Evolutionary conservation across 1,140 invertebrate species (phyloP).

Genomic region (Ephestia elutella): DNA sequence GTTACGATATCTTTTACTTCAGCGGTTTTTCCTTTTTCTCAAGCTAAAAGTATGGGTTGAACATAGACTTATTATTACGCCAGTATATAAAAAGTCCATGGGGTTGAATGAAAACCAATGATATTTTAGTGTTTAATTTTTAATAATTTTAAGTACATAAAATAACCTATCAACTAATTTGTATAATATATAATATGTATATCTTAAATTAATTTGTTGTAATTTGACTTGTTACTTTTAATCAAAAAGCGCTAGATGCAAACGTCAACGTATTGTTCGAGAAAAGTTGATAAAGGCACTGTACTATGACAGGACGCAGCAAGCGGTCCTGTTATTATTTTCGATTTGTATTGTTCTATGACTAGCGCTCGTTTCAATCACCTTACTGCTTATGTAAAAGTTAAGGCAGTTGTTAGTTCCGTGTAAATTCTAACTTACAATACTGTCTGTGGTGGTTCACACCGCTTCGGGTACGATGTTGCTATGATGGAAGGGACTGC

Average conservation of each 20-base stretch:
- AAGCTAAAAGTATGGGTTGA: background rate
- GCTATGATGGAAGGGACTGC: constrained; percentile 78
- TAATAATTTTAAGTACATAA: constrained; percentile 74
- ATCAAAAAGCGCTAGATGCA: constrained; percentile 61
- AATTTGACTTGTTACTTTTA: constrained; percentile 71
- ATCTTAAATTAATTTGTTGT: constrained; percentile 73
- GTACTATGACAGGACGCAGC: constrained; percentile 30
- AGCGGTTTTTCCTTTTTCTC: background rate
- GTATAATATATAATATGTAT: constrained; percentile 73
- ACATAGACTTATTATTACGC: background rate
- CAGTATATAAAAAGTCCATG: too few species aligned
- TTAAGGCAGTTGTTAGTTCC: constrained; percentile 64
- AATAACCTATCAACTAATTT: constrained; percentile 73
- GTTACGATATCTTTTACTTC: background rate
- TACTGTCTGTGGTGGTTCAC: constrained; percentile 54
- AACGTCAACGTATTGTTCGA: constrained; percentile 48
- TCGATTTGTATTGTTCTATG: constrained; percentile 28
- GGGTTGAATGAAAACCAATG: background rate
- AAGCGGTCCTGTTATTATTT: constrained; percentile 12
- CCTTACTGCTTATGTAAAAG: constrained; percentile 63
- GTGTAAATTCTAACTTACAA: constrained; percentile 38
- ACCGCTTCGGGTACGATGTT: constrained; percentile 79
- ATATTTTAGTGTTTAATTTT: constrained; percentile 59
- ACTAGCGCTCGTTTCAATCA: constrained; percentile 70
- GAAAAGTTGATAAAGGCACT: constrained; percentile 54